phyloP scores from a whole-genome alignment of 2,113 vertebrate genomes.

The Ceyx margarethae region DNA sequence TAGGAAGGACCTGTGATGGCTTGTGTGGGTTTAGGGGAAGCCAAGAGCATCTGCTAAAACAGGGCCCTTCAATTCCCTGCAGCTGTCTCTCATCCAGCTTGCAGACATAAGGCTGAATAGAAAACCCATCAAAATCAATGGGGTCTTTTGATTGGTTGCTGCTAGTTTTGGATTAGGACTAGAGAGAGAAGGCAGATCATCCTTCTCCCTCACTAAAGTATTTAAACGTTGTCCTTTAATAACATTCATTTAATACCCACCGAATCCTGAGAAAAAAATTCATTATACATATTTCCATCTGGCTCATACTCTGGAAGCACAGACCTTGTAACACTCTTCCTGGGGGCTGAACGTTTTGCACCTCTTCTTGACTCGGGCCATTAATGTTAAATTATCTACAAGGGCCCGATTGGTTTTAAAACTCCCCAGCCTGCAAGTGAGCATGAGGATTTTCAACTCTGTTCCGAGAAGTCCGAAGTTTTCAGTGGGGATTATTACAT shows the following conservation, averaged over 20 bases:
- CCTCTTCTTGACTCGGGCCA: conserved; percentile 55
- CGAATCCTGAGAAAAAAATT: background rate
- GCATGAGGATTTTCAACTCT: background rate
- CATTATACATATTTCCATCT: conserved; percentile 25
- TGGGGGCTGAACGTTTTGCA: background rate
- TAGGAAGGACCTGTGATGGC: background rate
- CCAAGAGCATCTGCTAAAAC: background rate
- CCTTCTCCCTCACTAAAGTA: background rate
- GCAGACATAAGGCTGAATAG: background rate
- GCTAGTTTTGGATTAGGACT: background rate
- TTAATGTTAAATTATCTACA: conserved; percentile 58
- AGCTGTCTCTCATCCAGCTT: background rate
- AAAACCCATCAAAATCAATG: conserved; percentile 9
- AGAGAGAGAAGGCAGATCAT: background rate
- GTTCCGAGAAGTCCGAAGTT: conserved; percentile 45
- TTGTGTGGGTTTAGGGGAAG: background rate
- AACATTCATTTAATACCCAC: background rate
- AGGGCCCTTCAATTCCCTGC: background rate
- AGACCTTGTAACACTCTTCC: background rate
- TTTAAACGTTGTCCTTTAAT: background rate
- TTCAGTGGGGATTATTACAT: conserved; percentile 54
- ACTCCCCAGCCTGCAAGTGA: conserved; percentile 40
- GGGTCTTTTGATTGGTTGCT: background rate
- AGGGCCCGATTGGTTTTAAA: conserved; percentile 58
- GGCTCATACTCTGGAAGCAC: conserved; percentile 1